phyloP scores from a whole-genome alignment of 2,113 vertebrate species.

The Semicossyphus pulcher region DNA sequence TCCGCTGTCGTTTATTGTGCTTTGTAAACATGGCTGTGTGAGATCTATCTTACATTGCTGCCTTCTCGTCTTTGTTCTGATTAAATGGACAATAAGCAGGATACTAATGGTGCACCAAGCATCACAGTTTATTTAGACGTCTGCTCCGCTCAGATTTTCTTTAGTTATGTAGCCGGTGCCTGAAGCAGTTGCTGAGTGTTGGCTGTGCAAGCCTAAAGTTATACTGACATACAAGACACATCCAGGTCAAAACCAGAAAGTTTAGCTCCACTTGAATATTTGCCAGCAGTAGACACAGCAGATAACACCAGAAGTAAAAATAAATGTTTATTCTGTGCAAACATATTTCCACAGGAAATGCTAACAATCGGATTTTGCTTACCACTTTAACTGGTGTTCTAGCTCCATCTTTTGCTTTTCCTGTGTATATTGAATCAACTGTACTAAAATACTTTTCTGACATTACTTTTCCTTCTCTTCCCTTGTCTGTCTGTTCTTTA shows the following conservation, averaged over 20 bases:
- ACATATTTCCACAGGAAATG: neutral
- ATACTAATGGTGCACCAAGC: conserved; percentile 19
- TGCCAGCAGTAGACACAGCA: too few species aligned
- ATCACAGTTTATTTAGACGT: conserved; percentile 25
- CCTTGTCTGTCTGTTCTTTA: conserved; percentile 50
- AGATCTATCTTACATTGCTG: neutral
- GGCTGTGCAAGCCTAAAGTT: conserved; percentile 14
- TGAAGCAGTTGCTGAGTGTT: conserved; percentile 26
- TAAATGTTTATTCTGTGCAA: neutral
- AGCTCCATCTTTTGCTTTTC: too few species aligned
- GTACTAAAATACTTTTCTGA: neutral
- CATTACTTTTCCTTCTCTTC: too few species aligned
- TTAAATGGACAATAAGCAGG: conserved; percentile 9
- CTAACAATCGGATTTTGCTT: too few species aligned
- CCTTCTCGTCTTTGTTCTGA: neutral
- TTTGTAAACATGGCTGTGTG: neutral
- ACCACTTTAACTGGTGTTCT: neutral
- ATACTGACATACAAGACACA: conserved; percentile 49
- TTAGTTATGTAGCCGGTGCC: conserved; percentile 21
- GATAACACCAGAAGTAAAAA: too few species aligned
- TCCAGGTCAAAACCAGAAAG: conserved; percentile 44
- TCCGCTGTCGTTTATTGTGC: neutral
- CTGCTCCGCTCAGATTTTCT: conserved; percentile 24
- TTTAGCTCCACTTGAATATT: conserved; percentile 8
- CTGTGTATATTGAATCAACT: neutral